These are phyloP conservation scores for Petaurus breviceps DNA, from an alignment of 2,113 vertebrate genomes.

Conservation along the genomic window DNA sequence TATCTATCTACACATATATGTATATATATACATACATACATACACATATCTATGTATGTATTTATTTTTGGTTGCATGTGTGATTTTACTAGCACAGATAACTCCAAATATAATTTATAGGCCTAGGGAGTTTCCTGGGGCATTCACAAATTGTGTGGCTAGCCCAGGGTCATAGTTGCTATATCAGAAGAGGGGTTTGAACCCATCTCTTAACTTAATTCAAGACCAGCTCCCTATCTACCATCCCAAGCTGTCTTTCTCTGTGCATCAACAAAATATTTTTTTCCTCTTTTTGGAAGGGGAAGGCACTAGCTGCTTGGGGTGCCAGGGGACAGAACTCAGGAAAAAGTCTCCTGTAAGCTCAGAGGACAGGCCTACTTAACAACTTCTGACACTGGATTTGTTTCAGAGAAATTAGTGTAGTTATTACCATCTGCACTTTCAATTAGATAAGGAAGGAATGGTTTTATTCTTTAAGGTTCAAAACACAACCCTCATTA, in stretches of 20 bases:
- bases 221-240: neutral
- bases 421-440: neutral
- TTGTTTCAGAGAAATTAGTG: conserved; percentile 40
- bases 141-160: neutral
- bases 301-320: neutral
- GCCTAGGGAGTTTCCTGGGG: neutral
- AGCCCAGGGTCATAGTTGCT: neutral
- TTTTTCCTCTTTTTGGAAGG: neutral
- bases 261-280: neutral
- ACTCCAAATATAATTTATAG: neutral
- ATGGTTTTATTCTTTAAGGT: neutral
- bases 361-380: neutral
- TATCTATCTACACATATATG: too few relatives aligned
- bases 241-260: neutral
- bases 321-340: neutral
- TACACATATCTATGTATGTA: neutral
- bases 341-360: neutral
- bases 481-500: neutral
- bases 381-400: conserved; percentile 33
- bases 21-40: too few relatives aligned
- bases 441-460: neutral
- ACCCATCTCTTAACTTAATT: neutral
- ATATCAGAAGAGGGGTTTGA: neutral
- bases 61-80: neutral
- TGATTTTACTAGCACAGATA: neutral